Evolutionary conservation across 2,888 invertebrate species (phyloP).

Genomic region (Calameuta filiformis): DNA sequence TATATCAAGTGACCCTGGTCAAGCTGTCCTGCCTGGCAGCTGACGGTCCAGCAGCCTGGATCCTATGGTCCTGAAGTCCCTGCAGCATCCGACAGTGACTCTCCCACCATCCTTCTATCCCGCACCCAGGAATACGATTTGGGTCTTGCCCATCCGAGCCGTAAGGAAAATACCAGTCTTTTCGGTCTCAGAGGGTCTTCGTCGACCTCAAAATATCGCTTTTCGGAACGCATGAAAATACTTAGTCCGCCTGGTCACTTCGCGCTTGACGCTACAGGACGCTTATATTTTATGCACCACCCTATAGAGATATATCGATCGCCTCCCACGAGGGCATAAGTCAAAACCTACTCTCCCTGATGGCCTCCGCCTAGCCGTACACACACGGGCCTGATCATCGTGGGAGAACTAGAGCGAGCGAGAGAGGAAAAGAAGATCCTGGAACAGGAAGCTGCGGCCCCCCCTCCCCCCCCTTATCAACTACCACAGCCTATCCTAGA

Average conservation of each 20-base stretch:
- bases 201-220: background rate
- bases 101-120: background rate
- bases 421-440: slow-evolving; percentile 1
- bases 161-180: too few relatives aligned
- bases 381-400: background rate
- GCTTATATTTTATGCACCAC: slow-evolving; percentile 57
- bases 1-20: slow-evolving; percentile 4
- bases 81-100: background rate
- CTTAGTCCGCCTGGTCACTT: background rate
- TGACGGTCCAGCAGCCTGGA: background rate
- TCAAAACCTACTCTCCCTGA: slow-evolving; percentile 64
- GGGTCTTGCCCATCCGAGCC: too few relatives aligned
- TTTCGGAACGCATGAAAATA: background rate
- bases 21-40: background rate
- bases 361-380: slow-evolving; percentile 35
- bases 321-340: slow-evolving; percentile 56
- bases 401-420: slow-evolving; percentile 3
- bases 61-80: background rate
- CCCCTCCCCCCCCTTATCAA: slow-evolving; percentile 7
- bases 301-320: slow-evolving; percentile 58
- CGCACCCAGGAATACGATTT: background rate
- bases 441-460: slow-evolving; percentile 8
- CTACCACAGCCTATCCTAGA: background rate
- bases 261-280: background rate
- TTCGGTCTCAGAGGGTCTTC: too few relatives aligned